Percentiles rank a stretch among this genome's conserved stretches.
These are phyloP conservation scores for Urophycis tenuis DNA, from an alignment of 2,797 vertebrate species.

Conservation along the genomic window DNA sequence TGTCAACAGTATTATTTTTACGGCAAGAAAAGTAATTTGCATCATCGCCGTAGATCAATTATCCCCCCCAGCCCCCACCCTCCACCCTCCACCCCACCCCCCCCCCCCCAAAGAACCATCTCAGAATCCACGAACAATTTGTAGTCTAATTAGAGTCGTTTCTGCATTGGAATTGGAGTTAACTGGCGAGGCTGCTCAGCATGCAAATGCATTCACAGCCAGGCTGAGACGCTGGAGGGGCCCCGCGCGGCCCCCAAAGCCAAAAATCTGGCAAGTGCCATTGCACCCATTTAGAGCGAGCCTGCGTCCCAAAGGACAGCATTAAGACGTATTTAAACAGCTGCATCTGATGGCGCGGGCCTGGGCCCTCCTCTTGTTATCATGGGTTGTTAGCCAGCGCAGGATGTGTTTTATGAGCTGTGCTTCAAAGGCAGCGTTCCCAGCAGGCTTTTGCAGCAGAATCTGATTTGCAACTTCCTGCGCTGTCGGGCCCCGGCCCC, in stretches of 20 bases:
- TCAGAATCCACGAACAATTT: slow-evolving; percentile 33
- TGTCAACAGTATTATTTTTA: background rate
- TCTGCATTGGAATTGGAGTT: slow-evolving; percentile 44
- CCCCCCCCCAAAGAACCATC: slow-evolving; percentile 6
- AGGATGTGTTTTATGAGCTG: slow-evolving; percentile 41
- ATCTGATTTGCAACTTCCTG: slow-evolving; percentile 53
- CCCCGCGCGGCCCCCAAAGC: slow-evolving; percentile 38
- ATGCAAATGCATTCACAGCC: slow-evolving; percentile 54
- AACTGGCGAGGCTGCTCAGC: slow-evolving; percentile 49
- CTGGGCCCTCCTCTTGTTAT: slow-evolving; percentile 59
- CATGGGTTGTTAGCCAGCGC: slow-evolving; percentile 51
- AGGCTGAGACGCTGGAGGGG: slow-evolving; percentile 37
- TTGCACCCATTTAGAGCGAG: slow-evolving; percentile 45
- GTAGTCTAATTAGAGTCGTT: slow-evolving; percentile 54
- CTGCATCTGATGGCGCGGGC: slow-evolving; percentile 52
- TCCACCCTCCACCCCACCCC: background rate
- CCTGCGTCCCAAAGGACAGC: slow-evolving; percentile 49
- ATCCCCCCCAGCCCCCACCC: background rate
- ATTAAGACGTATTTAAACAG: slow-evolving; percentile 60
- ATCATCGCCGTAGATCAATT: background rate
- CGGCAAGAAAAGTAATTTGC: background rate
- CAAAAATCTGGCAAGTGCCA: slow-evolving; percentile 45
- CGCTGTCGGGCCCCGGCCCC: slow-evolving; percentile 41
- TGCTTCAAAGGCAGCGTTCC: slow-evolving; percentile 46
- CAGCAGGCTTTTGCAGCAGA: slow-evolving; percentile 58